Evolutionary conservation across 2,113 vertebrate species (phyloP), one percentile per base, ranked within the genome.

Genomic region (Sarotherodon lohbergeri): DNA sequence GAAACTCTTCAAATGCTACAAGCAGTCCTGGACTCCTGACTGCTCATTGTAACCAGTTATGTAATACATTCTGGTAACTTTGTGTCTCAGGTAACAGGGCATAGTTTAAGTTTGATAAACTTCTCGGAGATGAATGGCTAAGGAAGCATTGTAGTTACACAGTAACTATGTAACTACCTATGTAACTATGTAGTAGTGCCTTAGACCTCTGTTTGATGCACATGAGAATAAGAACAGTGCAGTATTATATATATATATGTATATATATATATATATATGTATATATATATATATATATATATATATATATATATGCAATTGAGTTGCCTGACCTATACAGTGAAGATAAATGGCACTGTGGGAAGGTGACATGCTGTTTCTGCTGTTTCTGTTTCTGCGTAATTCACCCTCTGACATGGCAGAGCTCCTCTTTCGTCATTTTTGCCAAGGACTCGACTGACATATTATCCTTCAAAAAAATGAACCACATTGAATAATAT

Each of bases 291-390:
- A 27, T 27, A 27, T 27, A 27, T 27, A 27, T 27, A 27, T 27
- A 27, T 27, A 3, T 27, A 27, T 27, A 3, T 27, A 7, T 32
- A 6, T 34, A 6, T 34, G 5, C 59, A n/a, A 4, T 63, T 63
- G 59, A 63, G 59, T 63, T 63, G 5, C 9, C 32, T 63, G 32
- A 63, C 32, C 59, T 36, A n/a, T 34, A 12, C 32, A 3, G 22
- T 9, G 13, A 11, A 87, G 66, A 83, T 87, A 85, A 89, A 88
- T 6, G 29, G 32, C 80, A 34, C 27, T 29, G 66, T 94, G 92
- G 87, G 92, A 94, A 94, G 39, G 79, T 36, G 78, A 80, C 91
- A 92, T 39, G 78, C 61, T 66, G 32, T 63, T 63, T 63, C 57
- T 61, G 57, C 82, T 91, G 89, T 84, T 84, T 76, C 16, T 17